Evolutionary conservation across 2,113 vertebrate genomes (phyloP), one percentile per base, ranked within the genome.

Genomic region (Paramormyrops kingsleyae): DNA sequence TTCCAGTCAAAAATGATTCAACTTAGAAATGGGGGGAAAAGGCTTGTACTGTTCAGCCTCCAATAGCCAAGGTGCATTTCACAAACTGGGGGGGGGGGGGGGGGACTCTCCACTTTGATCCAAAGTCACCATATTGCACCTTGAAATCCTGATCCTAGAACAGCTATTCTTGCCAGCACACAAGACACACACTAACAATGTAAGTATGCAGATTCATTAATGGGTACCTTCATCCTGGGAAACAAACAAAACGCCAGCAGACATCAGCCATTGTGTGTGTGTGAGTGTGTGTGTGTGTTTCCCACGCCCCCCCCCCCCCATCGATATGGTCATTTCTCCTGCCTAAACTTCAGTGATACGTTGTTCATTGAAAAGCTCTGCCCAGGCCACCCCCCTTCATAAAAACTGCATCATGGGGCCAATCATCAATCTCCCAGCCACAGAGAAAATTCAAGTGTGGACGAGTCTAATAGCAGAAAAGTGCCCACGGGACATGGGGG

Each of bases 111-210:
- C 88, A 86, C 62, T 90, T 89, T 83, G 35, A 83, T 87, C 90
- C 70, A 49, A 89, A 90, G 47, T 92, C 66, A 92, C 50, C 83
- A 83, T 91, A 91, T 92, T 91, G 91, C 91, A 92, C 92, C 93
- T 90, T 83, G 74, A 85, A 91, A 84, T 66, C 90, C 84, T 53
- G 12, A 88, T 85, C 83, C 66, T 46, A 66, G 62, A 89, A 89
- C 66, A 77, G 66, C 83, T 88, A 84, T 70, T 89, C 80, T 83
- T 50, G 88, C 90, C 44, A 90, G 87, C 91, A 92, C 89, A 92
- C 91, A 91, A 92, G 89, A 91, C 77, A 91, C 92, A 95, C 91
- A 92, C 90, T 83, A 74, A 85, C 35, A 12, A 80, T 89, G 80
- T 47, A 89, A 84, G 83, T 56, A 89, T 56, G 52, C 39, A 27